These are phyloP conservation scores for Geophilus truncorum DNA, from an alignment of 2,888 invertebrate genomes.

Conservation along the genomic window DNA sequence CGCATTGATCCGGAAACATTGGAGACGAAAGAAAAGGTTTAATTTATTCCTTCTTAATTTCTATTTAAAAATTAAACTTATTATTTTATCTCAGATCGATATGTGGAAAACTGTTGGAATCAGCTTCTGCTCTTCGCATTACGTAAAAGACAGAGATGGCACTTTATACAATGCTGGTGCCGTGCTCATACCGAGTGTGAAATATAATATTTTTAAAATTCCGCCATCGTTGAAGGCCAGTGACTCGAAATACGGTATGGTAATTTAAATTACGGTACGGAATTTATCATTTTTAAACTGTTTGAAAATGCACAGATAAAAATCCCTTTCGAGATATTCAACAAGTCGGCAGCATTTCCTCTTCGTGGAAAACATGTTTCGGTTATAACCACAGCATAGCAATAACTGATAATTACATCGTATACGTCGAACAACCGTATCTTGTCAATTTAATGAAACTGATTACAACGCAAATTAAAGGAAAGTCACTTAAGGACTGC, in stretches of 20 bases:
- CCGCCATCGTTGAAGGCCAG: conserved; percentile 29
- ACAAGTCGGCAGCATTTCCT: conserved; percentile 46
- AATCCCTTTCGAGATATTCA: conserved; percentile 39
- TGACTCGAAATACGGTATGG: neutral
- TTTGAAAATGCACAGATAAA: neutral
- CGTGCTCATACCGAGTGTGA: conserved; percentile 45
- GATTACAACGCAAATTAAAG: conserved; percentile 46
- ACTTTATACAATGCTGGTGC: conserved; percentile 52
- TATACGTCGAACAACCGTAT: conserved; percentile 55
- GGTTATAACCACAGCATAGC: conserved; percentile 56
- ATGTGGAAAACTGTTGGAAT: conserved; percentile 48
- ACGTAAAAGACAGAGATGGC: conserved; percentile 48
- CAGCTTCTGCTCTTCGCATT: conserved; percentile 51
- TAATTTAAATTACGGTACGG: neutral
- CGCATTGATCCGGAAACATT: conserved; percentile 51
- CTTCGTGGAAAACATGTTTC: conserved; percentile 45
- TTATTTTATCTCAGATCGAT: conserved; percentile 45
- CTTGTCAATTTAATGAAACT: conserved; percentile 48
- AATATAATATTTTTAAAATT: conserved; percentile 44
- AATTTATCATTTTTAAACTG: neutral
- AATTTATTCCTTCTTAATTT: neutral
- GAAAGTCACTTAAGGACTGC: conserved; percentile 47
- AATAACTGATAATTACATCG: conserved; percentile 53
- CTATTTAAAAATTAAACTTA: neutral
- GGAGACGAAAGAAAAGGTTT: conserved; percentile 48